These are phyloP conservation scores for Lithophane leautieri DNA, from an alignment of 2,888 invertebrate genomes.

Conservation along the genomic window DNA sequence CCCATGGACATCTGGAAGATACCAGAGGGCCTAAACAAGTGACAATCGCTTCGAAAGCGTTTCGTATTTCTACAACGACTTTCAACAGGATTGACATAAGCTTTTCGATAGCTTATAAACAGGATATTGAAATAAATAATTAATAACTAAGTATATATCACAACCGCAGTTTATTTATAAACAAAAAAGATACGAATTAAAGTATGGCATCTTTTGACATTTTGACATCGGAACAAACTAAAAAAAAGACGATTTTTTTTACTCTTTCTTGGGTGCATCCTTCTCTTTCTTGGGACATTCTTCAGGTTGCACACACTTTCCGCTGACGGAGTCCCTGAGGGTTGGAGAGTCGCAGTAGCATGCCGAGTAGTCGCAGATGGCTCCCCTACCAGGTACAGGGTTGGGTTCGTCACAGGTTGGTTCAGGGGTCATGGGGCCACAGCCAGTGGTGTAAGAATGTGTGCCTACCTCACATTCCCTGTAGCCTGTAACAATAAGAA, in stretches of 20 bases:
- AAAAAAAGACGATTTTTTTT: neutral
- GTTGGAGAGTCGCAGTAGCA: constrained; percentile 79
- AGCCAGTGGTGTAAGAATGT: constrained; percentile 72
- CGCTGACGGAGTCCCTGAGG: constrained; percentile 71
- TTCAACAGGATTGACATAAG: too few relatives aligned
- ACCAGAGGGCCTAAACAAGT: too few relatives aligned
- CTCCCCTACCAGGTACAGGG: constrained; percentile 52
- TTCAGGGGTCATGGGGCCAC: constrained; percentile 71
- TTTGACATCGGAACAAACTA: neutral
- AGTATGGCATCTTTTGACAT: neutral
- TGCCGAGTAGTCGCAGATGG: constrained; percentile 56
- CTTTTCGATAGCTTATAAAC: too few relatives aligned
- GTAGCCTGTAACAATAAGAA: constrained; percentile 62
- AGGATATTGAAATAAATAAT: constrained; percentile 8
- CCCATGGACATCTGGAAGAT: too few relatives aligned
- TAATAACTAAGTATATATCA: neutral
- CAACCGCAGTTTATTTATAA: neutral
- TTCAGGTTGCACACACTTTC: constrained; percentile 73
- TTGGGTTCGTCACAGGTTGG: constrained; percentile 77
- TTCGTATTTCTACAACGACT: too few relatives aligned
- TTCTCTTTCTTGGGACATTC: constrained; percentile 74
- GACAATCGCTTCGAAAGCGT: too few relatives aligned
- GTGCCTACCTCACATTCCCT: constrained; percentile 72
- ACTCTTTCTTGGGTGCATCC: constrained; percentile 58
- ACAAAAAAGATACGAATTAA: neutral